Evolutionary conservation across 1,140 invertebrate species (phyloP).

Genomic region (Anoplophora glabripennis): DNA sequence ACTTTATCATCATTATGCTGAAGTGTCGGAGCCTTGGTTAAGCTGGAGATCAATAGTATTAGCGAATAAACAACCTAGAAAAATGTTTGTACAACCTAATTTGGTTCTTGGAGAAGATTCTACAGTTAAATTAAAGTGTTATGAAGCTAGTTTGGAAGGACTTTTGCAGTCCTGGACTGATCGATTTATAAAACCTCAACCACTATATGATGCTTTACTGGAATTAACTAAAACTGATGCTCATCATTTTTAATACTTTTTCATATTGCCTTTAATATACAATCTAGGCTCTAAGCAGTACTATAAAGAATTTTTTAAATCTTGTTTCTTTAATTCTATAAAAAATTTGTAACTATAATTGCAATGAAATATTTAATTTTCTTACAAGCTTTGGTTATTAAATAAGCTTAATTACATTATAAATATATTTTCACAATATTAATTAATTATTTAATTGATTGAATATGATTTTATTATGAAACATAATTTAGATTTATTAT

Average conservation of each 20-base stretch:
- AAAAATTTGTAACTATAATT: too few species aligned
- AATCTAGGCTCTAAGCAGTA: too few species aligned
- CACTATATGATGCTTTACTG: constrained; percentile 37
- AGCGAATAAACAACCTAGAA: constrained; percentile 83
- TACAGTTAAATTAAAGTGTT: constrained; percentile 64
- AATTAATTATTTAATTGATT: too few species aligned
- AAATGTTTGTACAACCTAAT: constrained; percentile 88
- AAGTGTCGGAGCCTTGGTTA: constrained; percentile 70
- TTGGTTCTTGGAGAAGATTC: constrained; percentile 54
- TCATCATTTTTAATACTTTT: constrained; percentile 31
- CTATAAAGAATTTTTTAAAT: too few species aligned
- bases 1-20: constrained; percentile 74
- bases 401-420: too few species aligned
- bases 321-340: too few species aligned
- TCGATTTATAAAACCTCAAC: constrained; percentile 55
- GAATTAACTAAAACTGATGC: constrained; percentile 33
- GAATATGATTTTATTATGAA: too few species aligned
- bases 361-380: too few species aligned
- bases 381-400: too few species aligned
- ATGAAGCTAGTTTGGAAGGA: constrained; percentile 71
- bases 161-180: constrained; percentile 82
- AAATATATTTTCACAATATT: too few species aligned
- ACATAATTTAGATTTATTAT: too few species aligned
- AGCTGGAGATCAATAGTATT: constrained; percentile 84
- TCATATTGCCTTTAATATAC: neutral